Percentiles rank a stretch among this genome's conserved stretches.
phyloP scores from a whole-genome alignment of 2,888 invertebrate species.

The Nasonovia ribisnigri region DNA sequence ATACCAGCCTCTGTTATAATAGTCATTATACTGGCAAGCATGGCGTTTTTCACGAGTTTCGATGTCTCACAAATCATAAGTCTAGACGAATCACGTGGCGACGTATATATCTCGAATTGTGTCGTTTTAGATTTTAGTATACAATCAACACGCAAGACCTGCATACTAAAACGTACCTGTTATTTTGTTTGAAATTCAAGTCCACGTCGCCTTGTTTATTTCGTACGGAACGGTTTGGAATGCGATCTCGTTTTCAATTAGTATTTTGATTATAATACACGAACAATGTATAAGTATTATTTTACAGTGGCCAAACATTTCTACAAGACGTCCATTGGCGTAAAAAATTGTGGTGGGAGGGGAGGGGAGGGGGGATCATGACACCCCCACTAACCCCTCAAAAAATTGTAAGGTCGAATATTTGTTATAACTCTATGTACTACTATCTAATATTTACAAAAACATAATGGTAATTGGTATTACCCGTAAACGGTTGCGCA shows the following conservation, averaged over 20 bases:
- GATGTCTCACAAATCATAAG: neutral
- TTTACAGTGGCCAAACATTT: neutral
- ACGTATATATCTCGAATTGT: neutral
- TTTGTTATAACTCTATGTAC: neutral
- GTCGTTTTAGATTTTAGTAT: neutral
- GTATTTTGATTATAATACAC: neutral
- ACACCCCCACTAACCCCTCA: neutral
- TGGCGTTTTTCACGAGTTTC: neutral
- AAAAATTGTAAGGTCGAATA: neutral
- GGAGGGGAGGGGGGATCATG: too few species aligned
- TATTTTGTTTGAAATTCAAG: neutral
- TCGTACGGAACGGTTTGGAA: neutral
- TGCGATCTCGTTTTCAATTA: slow-evolving; percentile 1
- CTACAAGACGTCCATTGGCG: neutral
- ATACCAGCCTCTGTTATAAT: neutral
- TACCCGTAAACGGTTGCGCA: neutral
- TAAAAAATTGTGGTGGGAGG: neutral
- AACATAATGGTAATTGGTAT: neutral
- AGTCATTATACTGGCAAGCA: neutral
- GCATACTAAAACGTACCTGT: neutral
- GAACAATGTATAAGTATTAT: neutral
- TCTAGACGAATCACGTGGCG: neutral
- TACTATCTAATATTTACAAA: neutral
- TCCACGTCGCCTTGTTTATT: neutral
- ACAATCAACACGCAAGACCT: neutral